phyloP scores from a whole-genome alignment of 2,113 vertebrate genomes.

The Laticauda colubrina region DNA sequence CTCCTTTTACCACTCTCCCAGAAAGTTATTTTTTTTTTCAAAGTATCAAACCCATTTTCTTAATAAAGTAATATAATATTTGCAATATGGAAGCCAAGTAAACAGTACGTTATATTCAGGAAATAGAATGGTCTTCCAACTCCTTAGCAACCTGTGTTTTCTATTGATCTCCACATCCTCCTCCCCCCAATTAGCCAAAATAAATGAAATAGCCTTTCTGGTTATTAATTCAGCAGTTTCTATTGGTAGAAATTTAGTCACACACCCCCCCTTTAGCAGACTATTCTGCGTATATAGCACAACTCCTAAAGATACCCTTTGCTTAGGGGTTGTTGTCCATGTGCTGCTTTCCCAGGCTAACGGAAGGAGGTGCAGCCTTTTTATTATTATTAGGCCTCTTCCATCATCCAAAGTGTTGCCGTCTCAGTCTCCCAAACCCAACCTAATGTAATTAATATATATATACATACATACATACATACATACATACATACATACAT shows the following conservation, averaged over 20 bases:
- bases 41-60: not conserved
- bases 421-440: not conserved
- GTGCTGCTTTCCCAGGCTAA: not conserved
- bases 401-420: not conserved
- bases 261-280: not conserved
- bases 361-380: not conserved
- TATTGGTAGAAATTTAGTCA: slow-evolving; percentile 3
- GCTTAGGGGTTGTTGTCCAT: not conserved
- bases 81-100: rapidly evolving
- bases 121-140: not conserved
- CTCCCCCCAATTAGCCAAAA: rapidly evolving
- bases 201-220: not conserved
- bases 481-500: rapidly evolving
- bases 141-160: not conserved
- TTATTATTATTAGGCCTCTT: not conserved
- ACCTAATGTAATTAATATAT: not conserved
- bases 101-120: not conserved
- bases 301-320: not conserved
- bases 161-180: too few species aligned
- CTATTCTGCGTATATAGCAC: not conserved
- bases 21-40: not conserved
- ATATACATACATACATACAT: rapidly evolving
- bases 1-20: not conserved
- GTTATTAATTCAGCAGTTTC: not conserved
- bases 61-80: not conserved